A percentile compares a stretch with the other conserved stretches of the same genome.
Conservation (phyloP, 2,888 invertebrate genomes). For the Melanophora roralis region DNA sequence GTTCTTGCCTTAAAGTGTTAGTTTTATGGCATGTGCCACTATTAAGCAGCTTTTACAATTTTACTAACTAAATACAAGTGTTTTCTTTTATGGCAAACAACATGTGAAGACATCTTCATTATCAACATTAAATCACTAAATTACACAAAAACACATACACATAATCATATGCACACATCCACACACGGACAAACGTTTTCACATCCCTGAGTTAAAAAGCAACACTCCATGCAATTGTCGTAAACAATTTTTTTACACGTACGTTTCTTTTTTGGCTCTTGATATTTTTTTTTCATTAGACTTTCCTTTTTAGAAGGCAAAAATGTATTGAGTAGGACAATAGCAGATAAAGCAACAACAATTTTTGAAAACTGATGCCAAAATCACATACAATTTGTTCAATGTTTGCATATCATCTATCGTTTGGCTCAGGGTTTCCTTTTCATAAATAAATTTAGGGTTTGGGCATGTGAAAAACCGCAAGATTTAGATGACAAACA, state of each 20-base stretch:
- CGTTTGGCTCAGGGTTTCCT: slow-evolving; percentile 27
- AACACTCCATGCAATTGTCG: slow-evolving; percentile 36
- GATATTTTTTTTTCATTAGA: background rate
- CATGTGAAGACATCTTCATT: slow-evolving; percentile 27
- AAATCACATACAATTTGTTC: slow-evolving; percentile 7
- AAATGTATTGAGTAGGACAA: background rate
- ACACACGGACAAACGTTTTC: background rate
- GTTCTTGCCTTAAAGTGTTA: slow-evolving; percentile 20
- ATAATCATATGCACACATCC: background rate
- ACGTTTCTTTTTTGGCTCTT: background rate
- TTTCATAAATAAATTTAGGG: too few species aligned
- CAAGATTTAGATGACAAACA: background rate
- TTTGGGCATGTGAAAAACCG: background rate
- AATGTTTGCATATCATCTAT: slow-evolving; percentile 31
- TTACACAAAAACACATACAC: too few species aligned
- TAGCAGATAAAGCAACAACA: background rate
- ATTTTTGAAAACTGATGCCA: slow-evolving; percentile 39
- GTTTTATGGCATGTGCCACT: slow-evolving; percentile 47
- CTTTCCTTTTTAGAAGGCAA: background rate
- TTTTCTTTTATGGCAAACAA: slow-evolving; percentile 29
- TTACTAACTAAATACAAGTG: slow-evolving; percentile 50
- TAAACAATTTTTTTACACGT: slow-evolving; percentile 42
- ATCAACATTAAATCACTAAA: slow-evolving; percentile 16
- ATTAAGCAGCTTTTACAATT: slow-evolving; percentile 53
- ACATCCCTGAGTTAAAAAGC: background rate